Evolutionary conservation across 2,113 vertebrate species (phyloP).

Genomic region (Propithecus coquereli): DNA sequence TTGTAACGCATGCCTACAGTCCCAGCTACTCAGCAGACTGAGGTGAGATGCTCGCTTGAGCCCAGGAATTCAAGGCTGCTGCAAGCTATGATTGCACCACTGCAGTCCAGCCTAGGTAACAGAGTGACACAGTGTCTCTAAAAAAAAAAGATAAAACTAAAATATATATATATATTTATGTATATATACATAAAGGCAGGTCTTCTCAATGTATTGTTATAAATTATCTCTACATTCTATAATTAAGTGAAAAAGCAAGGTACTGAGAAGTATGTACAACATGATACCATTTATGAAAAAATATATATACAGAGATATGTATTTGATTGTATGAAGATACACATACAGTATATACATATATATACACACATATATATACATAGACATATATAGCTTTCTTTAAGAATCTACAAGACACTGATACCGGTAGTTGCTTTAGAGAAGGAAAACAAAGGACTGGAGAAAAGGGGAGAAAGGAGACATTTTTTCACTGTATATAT

Average conservation of each 20-base stretch:
- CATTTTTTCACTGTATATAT: neutral
- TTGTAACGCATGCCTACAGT: too few relatives aligned
- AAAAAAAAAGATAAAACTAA: too few relatives aligned
- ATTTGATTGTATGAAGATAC: neutral
- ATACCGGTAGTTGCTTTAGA: neutral
- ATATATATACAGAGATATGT: neutral
- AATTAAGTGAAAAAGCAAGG: slow-evolving; percentile 15
- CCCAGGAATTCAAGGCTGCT: too few relatives aligned
- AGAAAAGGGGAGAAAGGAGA: neutral
- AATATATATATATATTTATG: too few relatives aligned
- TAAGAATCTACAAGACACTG: neutral
- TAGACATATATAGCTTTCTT: neutral
- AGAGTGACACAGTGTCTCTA: too few relatives aligned
- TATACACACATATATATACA: neutral
- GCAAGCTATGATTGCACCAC: too few relatives aligned
- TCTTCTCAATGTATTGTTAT: neutral
- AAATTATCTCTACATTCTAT: neutral
- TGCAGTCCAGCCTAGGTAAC: too few relatives aligned
- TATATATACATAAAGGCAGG: neutral
- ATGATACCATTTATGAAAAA: neutral
- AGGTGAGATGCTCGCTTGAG: too few relatives aligned
- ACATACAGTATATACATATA: neutral
- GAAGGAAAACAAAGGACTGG: slow-evolving; percentile 15
- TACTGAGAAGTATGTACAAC: neutral
- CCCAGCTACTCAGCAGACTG: too few relatives aligned